Percentiles rank a stretch among this genome's conserved stretches.
phyloP scores from a whole-genome alignment of 2,797 vertebrate genomes.

The Sorex maritimensis region DNA sequence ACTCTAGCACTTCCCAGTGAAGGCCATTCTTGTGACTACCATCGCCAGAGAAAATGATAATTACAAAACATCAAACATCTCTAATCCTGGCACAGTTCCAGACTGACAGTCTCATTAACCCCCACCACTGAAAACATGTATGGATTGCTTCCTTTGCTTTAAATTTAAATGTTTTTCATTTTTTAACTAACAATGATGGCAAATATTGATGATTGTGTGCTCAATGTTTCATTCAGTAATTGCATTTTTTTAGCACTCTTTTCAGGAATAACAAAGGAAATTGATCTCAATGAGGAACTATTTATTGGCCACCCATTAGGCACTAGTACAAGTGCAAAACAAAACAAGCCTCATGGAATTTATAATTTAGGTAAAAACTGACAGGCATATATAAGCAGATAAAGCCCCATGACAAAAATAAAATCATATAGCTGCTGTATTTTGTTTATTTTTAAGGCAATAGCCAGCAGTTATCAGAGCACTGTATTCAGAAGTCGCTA shows the following conservation, averaged over 20 bases:
- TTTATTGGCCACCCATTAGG: background rate
- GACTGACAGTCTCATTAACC: background rate
- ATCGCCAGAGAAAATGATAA: constrained; percentile 31
- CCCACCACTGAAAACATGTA: constrained; percentile 2
- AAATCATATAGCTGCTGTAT: too few relatives aligned
- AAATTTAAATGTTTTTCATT: background rate
- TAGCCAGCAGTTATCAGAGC: too few relatives aligned
- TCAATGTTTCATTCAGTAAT: constrained; percentile 17
- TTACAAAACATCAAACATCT: background rate
- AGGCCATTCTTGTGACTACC: background rate
- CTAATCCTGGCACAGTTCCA: background rate
- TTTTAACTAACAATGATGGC: constrained; percentile 6
- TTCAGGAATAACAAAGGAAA: background rate
- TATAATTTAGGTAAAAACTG: constrained; percentile 32
- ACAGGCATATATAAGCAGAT: constrained; percentile 48
- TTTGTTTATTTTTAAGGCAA: too few relatives aligned
- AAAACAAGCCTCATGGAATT: constrained; percentile 13
- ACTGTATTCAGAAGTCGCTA: too few relatives aligned
- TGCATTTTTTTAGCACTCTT: constrained; percentile 19
- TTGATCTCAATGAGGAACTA: constrained; percentile 27
- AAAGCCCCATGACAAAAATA: background rate
- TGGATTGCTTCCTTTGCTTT: background rate
- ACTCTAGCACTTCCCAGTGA: background rate
- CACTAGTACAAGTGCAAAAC: constrained; percentile 13
- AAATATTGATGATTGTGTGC: background rate